A percentile compares a stretch with the other conserved stretches of the same genome.
Evolutionary conservation across 2,113 vertebrate genomes (phyloP).

Genomic region (Macroglossus sobrinus): DNA sequence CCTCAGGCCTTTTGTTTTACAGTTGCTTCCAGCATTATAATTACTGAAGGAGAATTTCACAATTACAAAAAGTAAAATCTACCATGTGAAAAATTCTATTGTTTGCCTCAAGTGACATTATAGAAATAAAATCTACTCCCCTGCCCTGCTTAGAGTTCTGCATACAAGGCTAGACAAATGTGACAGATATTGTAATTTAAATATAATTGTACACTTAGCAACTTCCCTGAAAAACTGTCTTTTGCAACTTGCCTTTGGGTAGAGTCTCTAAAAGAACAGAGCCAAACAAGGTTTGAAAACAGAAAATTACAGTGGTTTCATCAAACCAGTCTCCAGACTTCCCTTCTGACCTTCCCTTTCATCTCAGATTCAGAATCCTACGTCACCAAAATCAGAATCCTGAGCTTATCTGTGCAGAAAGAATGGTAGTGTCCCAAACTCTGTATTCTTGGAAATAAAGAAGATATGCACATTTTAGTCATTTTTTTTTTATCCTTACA

Average conservation of each 20-base stretch:
- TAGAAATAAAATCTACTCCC: background rate
- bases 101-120: constrained; percentile 33
- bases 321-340: background rate
- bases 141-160: constrained; percentile 1
- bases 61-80: constrained; percentile 2
- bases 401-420: background rate
- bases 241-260: background rate
- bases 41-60: background rate
- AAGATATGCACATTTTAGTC: background rate
- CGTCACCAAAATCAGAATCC: background rate
- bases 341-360: background rate
- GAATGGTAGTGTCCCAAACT: background rate
- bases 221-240: background rate
- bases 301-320: background rate
- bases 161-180: background rate
- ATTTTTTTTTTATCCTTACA: background rate
- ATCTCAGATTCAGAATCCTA: background rate
- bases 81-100: constrained; percentile 29
- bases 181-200: constrained; percentile 50
- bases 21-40: background rate
- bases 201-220: constrained; percentile 22
- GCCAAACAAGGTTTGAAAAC: background rate
- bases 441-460: background rate
- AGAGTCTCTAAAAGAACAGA: constrained; percentile 24
- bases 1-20: background rate